Percentiles rank a stretch among this genome's conserved stretches.
Evolutionary conservation across 92 coral and sea anemone genomes (phyloP).

Genomic region (Montipora capitata): DNA sequence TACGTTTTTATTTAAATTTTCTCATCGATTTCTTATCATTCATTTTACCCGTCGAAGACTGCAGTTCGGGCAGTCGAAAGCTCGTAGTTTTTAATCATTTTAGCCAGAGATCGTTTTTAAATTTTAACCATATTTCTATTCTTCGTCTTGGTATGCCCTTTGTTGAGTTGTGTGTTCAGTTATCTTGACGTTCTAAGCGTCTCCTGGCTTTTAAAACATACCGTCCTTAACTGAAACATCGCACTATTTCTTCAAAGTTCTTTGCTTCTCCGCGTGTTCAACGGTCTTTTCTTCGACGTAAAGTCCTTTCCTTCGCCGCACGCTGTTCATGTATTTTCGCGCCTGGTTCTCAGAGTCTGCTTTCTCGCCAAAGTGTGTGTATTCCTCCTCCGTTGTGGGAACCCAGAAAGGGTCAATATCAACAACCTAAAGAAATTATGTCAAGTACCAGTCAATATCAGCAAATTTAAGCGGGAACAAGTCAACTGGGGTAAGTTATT

Average conservation of each 20-base stretch:
- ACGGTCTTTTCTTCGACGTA: slow-evolving; percentile 98
- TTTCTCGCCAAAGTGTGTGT: slow-evolving; percentile 97
- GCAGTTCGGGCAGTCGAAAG: too few relatives aligned
- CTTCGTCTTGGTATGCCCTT: too few relatives aligned
- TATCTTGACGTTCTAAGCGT: neutral
- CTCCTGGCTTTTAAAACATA: neutral
- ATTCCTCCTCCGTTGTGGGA: slow-evolving; percentile 98
- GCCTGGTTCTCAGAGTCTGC: slow-evolving; percentile 99
- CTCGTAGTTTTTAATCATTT: too few relatives aligned
- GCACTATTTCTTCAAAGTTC: slow-evolving; percentile 92
- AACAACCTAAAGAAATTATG: slow-evolving; percentile 73
- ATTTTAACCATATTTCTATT: too few relatives aligned
- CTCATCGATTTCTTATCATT: too few relatives aligned
- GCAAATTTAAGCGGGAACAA: neutral
- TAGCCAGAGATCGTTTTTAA: too few relatives aligned
- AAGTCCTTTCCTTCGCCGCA: slow-evolving; percentile 94
- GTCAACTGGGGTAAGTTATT: neutral
- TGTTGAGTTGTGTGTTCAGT: neutral
- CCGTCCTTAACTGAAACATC: neutral
- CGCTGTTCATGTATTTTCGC: slow-evolving; percentile 97
- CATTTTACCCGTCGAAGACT: too few relatives aligned
- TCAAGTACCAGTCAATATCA: neutral
- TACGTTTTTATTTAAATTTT: too few relatives aligned
- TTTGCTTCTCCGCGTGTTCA: slow-evolving; percentile 98
- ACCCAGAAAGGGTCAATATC: slow-evolving; percentile 99